phyloP scores from a whole-genome alignment of 1,140 invertebrate species.

The Drosophila sechellia region DNA sequence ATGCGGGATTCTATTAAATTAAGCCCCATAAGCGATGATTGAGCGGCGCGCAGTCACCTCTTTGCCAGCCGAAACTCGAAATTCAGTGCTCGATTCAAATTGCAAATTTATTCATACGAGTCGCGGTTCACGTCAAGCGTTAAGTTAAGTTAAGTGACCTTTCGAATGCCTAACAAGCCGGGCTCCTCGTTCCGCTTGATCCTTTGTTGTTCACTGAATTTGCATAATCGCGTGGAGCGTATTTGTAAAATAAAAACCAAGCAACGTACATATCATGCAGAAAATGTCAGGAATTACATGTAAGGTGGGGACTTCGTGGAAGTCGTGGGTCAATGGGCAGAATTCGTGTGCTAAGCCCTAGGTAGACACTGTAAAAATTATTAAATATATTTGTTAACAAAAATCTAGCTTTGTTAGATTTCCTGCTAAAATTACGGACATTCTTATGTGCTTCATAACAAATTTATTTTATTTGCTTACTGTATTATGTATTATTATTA shows the following conservation, averaged over 20 bases:
- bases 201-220: constrained; percentile 60
- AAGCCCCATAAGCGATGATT: constrained; percentile 41
- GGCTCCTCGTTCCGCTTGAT: constrained; percentile 27
- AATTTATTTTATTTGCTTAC: too few relatives aligned
- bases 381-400: too few relatives aligned
- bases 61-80: constrained; percentile 4
- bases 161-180: constrained; percentile 47
- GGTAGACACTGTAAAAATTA: background rate
- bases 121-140: constrained; percentile 46
- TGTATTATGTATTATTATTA: too few relatives aligned
- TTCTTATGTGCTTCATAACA: too few relatives aligned
- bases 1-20: constrained; percentile 48
- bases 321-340: constrained; percentile 61
- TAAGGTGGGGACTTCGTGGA: constrained; percentile 50
- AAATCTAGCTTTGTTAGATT: too few relatives aligned
- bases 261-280: constrained; percentile 50
- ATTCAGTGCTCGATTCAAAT: constrained; percentile 22
- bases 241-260: constrained; percentile 78
- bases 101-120: constrained; percentile 76
- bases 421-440: too few relatives aligned
- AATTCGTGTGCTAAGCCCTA: constrained; percentile 54
- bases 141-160: constrained; percentile 64
- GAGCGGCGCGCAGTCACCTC: constrained; percentile 23
- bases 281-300: constrained; percentile 79
- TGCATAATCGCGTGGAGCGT: constrained; percentile 81